These are phyloP conservation scores for Drosophila suzukii DNA, from an alignment of 1,140 invertebrate species.

Conservation along the genomic window DNA sequence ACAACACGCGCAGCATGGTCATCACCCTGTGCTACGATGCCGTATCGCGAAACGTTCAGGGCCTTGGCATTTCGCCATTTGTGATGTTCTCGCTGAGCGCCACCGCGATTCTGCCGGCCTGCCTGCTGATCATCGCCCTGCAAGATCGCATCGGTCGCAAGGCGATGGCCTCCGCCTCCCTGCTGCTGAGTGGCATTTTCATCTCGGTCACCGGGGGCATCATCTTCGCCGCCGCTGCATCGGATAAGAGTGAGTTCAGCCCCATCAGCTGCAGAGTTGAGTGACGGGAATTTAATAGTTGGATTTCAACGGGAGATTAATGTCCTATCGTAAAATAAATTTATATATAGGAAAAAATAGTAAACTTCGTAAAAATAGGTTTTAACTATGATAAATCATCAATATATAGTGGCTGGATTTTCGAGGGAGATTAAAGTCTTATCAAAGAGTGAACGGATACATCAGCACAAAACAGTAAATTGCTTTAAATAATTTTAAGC, in stretches of 20 bases:
- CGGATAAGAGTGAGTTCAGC: conserved; percentile 49
- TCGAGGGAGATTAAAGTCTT: too few relatives aligned
- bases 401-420: too few relatives aligned
- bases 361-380: too few relatives aligned
- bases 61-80: conserved; percentile 86
- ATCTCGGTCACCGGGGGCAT: conserved; percentile 79
- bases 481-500: too few relatives aligned
- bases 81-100: conserved; percentile 86
- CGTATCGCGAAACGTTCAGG: conserved; percentile 87
- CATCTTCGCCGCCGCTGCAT: conserved; percentile 53
- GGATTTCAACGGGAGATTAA: too few relatives aligned
- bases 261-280: not conserved
- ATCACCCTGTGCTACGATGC: conserved; percentile 87
- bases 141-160: conserved; percentile 87
- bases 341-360: too few relatives aligned
- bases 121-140: conserved; percentile 85
- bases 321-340: not conserved
- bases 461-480: too few relatives aligned
- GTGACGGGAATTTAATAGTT: not conserved
- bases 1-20: conserved; percentile 85
- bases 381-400: too few relatives aligned
- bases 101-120: conserved; percentile 86
- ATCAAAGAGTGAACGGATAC: too few relatives aligned
- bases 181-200: conserved; percentile 86
- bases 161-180: conserved; percentile 86